A percentile compares a stretch with the other conserved stretches of the same genome.
phyloP scores from a whole-genome alignment of 2,888 invertebrate genomes.

The Drosophila yooni region DNA sequence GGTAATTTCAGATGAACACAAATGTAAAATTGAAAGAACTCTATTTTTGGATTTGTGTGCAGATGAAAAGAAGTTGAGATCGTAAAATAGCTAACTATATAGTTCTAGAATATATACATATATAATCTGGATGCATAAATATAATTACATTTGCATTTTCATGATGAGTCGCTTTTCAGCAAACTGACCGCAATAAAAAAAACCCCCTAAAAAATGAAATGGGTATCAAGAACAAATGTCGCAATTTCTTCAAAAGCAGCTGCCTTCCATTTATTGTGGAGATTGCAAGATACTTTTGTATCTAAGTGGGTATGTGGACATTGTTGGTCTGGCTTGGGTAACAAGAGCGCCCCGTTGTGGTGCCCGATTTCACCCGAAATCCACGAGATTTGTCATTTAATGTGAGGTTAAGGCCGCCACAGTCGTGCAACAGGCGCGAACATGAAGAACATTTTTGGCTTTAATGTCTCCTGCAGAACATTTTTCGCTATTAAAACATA shows the following conservation, averaged over 20 bases:
- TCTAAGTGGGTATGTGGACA: constrained; percentile 20
- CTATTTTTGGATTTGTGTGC: background rate
- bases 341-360: constrained; percentile 35
- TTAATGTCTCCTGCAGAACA: constrained; percentile 71
- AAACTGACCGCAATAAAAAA: constrained; percentile 14
- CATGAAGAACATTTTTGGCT: constrained; percentile 39
- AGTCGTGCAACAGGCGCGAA: constrained; percentile 38
- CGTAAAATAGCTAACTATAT: background rate
- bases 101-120: background rate
- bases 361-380: constrained; percentile 72
- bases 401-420: constrained; percentile 34
- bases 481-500: constrained; percentile 70
- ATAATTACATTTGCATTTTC: background rate
- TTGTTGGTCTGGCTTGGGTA: constrained; percentile 2
- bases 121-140: background rate
- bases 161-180: background rate
- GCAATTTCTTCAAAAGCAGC: constrained; percentile 50
- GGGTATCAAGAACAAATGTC: constrained; percentile 48
- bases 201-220: constrained; percentile 20
- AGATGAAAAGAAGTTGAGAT: background rate
- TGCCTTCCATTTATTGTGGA: constrained; percentile 16
- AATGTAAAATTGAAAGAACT: background rate
- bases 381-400: constrained; percentile 34
- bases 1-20: background rate
- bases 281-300: constrained; percentile 47